phyloP scores from a whole-genome alignment of 2,888 invertebrate genomes.

The Phortica okadai region DNA sequence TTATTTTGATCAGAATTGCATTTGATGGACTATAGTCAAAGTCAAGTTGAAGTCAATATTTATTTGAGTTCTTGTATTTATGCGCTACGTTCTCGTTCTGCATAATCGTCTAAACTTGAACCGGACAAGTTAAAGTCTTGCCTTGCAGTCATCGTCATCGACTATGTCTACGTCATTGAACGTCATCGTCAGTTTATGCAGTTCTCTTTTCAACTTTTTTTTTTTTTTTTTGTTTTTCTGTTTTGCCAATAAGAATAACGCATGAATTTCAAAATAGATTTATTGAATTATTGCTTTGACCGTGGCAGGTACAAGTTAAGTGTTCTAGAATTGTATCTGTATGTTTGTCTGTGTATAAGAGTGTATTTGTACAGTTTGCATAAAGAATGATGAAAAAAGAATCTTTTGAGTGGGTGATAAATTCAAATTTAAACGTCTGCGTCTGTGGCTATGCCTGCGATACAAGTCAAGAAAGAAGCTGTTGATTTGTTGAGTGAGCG shows the following conservation, averaged over 20 bases:
- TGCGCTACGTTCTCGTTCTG: slow-evolving; percentile 35
- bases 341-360: slow-evolving; percentile 11
- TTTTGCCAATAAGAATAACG: slow-evolving; percentile 65
- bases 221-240: slow-evolving; percentile 39
- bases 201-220: slow-evolving; percentile 30
- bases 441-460: slow-evolving; percentile 52
- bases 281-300: slow-evolving; percentile 74
- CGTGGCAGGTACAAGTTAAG: slow-evolving; percentile 72
- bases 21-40: slow-evolving; percentile 72
- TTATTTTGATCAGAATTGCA: slow-evolving; percentile 2
- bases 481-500: slow-evolving; percentile 48
- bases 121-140: slow-evolving; percentile 28
- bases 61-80: slow-evolving; percentile 24
- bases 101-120: slow-evolving; percentile 48
- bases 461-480: slow-evolving; percentile 62
- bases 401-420: slow-evolving; percentile 69
- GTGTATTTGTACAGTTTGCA: slow-evolving; percentile 43
- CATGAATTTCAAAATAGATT: slow-evolving; percentile 71
- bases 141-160: slow-evolving; percentile 29
- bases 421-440: slow-evolving; percentile 56
- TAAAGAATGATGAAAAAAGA: slow-evolving; percentile 46
- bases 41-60: slow-evolving; percentile 61
- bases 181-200: slow-evolving; percentile 50
- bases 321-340: slow-evolving; percentile 20
- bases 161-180: slow-evolving; percentile 50